phyloP scores from a whole-genome alignment of 2,113 vertebrate species.

The Calonectris borealis region DNA sequence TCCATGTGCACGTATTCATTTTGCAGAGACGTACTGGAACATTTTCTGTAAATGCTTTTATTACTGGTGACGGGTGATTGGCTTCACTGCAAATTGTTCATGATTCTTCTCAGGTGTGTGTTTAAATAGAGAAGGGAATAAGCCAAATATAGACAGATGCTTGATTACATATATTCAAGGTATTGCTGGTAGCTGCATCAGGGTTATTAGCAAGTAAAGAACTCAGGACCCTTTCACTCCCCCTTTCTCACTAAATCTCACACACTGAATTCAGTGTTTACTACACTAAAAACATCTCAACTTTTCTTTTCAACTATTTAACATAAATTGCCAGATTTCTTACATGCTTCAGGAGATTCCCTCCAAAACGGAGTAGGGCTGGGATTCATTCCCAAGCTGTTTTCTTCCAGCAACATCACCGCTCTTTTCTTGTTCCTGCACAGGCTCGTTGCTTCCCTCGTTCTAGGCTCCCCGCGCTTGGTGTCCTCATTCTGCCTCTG shows the following conservation, averaged over 20 bases:
- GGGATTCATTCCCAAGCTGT: neutral
- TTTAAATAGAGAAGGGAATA: neutral
- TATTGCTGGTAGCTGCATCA: neutral
- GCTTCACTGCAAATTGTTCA: neutral
- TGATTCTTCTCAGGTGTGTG: neutral
- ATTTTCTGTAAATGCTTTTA: neutral
- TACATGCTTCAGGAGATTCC: neutral
- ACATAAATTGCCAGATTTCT: neutral
- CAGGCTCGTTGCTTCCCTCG: neutral
- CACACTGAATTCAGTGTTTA: neutral
- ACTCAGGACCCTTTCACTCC: neutral
- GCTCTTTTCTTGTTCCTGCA: neutral
- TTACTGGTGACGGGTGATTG: accelerated
- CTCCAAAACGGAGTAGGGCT: neutral
- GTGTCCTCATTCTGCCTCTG: neutral
- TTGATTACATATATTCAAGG: neutral
- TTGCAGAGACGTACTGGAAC: neutral
- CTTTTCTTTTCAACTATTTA: neutral
- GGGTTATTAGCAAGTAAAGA: neutral
- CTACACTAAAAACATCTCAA: neutral
- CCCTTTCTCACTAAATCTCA: neutral
- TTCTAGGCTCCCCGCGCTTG: neutral
- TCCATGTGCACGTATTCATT: neutral
- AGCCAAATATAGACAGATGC: neutral
- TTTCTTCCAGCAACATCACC: neutral